Evolutionary conservation across 2,888 invertebrate genomes (phyloP).

Genomic region (Pogonocherus hispidulus): DNA sequence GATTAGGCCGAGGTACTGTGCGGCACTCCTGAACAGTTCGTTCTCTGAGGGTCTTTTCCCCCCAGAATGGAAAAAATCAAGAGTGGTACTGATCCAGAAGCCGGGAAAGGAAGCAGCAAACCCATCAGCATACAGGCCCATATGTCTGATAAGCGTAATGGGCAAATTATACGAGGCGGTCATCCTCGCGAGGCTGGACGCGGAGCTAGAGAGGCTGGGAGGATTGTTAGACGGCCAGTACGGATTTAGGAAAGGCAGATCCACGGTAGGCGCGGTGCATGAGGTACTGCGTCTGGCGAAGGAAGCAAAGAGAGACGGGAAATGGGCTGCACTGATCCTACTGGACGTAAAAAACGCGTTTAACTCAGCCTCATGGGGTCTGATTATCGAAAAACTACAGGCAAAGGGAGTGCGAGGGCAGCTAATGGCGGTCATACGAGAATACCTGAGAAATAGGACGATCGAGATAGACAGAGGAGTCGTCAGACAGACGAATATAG

Average conservation of each 20-base stretch:
- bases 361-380: conserved; percentile 35
- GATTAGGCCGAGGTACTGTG: no score
- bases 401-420: neutral
- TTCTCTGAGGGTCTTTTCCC: no score
- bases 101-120: neutral
- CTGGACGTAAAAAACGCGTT: conserved; percentile 44
- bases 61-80: neutral
- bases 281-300: neutral
- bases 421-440: conserved; percentile 10
- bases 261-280: conserved; percentile 21
- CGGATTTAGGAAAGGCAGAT: neutral
- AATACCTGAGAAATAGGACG: conserved; percentile 27
- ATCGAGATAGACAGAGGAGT: neutral
- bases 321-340: neutral
- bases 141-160: neutral
- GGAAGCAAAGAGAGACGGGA: neutral
- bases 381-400: conserved; percentile 30
- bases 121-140: no score
- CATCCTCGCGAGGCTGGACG: no score
- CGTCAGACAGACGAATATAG: conserved; percentile 1
- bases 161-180: neutral
- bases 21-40: no score
- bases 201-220: neutral
- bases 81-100: neutral
- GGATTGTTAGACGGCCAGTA: neutral